These are phyloP conservation scores for Jordanella pulchra DNA, from an alignment of 2,797 vertebrate genomes.

Conservation along the genomic window DNA sequence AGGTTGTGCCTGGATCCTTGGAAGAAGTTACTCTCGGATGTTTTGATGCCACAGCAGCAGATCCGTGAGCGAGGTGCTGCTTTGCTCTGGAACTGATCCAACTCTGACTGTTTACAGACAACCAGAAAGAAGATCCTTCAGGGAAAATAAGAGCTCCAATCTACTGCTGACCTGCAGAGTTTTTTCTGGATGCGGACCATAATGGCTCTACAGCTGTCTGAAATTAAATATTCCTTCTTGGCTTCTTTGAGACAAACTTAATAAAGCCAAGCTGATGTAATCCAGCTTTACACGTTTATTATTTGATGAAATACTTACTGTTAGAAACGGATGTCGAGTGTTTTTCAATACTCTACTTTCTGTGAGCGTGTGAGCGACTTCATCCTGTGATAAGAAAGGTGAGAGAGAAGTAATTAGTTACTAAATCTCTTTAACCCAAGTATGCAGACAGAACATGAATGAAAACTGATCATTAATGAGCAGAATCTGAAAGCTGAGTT, in stretches of 20 bases:
- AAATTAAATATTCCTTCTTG: not conserved
- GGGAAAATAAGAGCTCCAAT: too few species aligned
- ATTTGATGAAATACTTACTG: slow-evolving; percentile 82
- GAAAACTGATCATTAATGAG: not conserved
- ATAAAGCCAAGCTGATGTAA: not conserved
- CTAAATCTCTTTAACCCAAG: slow-evolving; percentile 1
- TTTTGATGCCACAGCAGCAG: not conserved
- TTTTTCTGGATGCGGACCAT: not conserved
- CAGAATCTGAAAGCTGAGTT: not conserved
- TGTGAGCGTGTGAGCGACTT: slow-evolving; percentile 97
- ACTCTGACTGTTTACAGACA: too few species aligned
- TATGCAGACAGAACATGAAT: not conserved
- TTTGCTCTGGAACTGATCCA: too few species aligned
- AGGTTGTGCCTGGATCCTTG: not conserved
- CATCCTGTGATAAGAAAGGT: slow-evolving; percentile 82
- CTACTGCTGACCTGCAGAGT: too few species aligned
- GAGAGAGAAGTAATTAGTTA: slow-evolving; percentile 11
- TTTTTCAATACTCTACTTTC: slow-evolving; percentile 98
- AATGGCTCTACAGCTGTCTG: not conserved
- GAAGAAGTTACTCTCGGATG: not conserved
- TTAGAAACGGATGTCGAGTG: slow-evolving; percentile 97
- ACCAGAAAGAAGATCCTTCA: too few species aligned
- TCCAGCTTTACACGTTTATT: not conserved
- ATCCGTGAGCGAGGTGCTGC: not conserved
- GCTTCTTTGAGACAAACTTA: slow-evolving; percentile 3